Base-by-base conservation (phyloP, 2,797 vertebrate species). In the Alca torda region DNA sequence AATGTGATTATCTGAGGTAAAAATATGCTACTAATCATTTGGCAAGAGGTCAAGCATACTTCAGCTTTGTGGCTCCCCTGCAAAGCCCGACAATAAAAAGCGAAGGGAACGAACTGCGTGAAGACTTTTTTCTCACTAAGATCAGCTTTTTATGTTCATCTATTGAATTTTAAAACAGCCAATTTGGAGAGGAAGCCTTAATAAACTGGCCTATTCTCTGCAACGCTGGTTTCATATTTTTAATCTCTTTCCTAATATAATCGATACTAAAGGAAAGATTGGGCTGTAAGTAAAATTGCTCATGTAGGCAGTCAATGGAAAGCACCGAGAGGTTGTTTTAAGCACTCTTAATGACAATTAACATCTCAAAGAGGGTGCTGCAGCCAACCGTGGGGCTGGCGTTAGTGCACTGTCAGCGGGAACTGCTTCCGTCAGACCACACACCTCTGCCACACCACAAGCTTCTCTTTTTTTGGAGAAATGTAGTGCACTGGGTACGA, bases 181-280 rank as follows among this genome's bases (percentile, higher is more conserved):
- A 68, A 50, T 95, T 93, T 94, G 50, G 30, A 87, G 24, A 76
- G 23, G 12, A 9, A 92, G 30, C 13, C 48, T 87, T 93, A 95
- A 90, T 73, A 96, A 90, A 92, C 61, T 74, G 75, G 73, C 33
- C 70, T 63, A 30, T 59, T 94, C 85, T 80, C 70, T 84, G 70
- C 89, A 95, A 60, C 37, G 7, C 39, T 77, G 33, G 39, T 86
- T 97, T 90, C 68, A 48, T 94, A 72, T 93, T 96, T 94, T 96
- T 94, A 60, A 87, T 78, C 64, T 88, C 73, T 87, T 95, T 90
- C 53, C 77, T 93, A 87, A 74, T 73, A 93, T 45, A 85, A 97
- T 94, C 83, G 0, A 92, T 90, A 90, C 45, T 69, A 90, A 95
- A 69, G 35, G 63, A 89, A 95, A 94, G 37, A 90, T 88, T 64